Conservation (phyloP, 2,797 vertebrate species). For the Danionella dracula region DNA sequence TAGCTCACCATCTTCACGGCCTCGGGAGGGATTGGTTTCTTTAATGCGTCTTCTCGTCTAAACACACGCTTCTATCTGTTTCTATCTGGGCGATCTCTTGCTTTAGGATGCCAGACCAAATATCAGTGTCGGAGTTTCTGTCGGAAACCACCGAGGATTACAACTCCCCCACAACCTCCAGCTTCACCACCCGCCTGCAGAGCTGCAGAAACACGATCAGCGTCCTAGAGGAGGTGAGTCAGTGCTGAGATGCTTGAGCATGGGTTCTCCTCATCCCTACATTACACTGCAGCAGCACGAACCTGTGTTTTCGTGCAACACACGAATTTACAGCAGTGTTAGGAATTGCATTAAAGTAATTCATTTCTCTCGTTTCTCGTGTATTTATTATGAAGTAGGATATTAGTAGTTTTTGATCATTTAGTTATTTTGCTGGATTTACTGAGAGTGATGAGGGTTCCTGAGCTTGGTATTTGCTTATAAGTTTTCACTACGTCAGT, state of each 20-base stretch:
- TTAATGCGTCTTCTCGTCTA: slow-evolving; percentile 64
- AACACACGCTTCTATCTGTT: slow-evolving; percentile 54
- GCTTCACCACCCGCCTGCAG: slow-evolving; percentile 85
- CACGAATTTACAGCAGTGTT: too few relatives aligned
- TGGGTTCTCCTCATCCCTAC: too few relatives aligned
- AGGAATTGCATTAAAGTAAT: too few relatives aligned
- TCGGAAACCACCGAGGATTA: slow-evolving; percentile 88
- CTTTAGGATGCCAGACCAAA: slow-evolving; percentile 88
- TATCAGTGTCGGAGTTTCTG: slow-evolving; percentile 87
- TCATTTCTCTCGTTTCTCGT: too few relatives aligned
- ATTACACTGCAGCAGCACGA: too few relatives aligned
- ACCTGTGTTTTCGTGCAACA: too few relatives aligned
- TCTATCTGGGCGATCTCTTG: slow-evolving; percentile 45
- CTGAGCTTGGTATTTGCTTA: too few relatives aligned
- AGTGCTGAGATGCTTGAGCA: slow-evolving; percentile 94
- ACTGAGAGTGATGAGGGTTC: too few relatives aligned
- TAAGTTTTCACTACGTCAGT: too few relatives aligned
- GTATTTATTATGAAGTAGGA: too few relatives aligned
- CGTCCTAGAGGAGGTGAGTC: slow-evolving; percentile 81
- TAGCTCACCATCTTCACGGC: slow-evolving; percentile 25
- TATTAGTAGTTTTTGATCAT: too few relatives aligned
- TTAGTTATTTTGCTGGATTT: too few relatives aligned
- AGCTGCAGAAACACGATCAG: slow-evolving; percentile 84
- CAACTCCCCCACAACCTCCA: slow-evolving; percentile 87
- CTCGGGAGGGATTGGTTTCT: slow-evolving; percentile 33